Percentiles rank a stretch among this genome's conserved stretches.
Evolutionary conservation across 2,888 invertebrate genomes (phyloP).

Genomic region (Chorisops tibialis): DNA sequence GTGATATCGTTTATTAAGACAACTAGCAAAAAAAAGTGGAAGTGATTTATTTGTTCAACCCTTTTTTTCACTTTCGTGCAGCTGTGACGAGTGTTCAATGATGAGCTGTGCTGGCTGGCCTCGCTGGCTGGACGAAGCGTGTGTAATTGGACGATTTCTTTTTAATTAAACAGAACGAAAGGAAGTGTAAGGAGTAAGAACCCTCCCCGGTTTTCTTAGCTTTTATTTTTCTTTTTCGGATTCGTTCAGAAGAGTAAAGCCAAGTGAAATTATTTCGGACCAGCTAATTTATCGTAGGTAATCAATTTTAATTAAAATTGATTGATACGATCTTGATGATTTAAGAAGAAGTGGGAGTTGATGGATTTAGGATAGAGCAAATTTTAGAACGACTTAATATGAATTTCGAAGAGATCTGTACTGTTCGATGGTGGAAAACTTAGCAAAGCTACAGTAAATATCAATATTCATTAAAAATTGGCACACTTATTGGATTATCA

Average conservation of each 20-base stretch:
- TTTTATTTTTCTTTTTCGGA: neutral
- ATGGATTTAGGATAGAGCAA: too few relatives aligned
- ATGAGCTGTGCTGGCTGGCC: neutral
- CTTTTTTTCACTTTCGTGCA: constrained; percentile 28
- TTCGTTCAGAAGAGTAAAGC: neutral
- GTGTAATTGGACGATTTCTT: constrained; percentile 36
- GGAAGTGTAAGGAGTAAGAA: constrained; percentile 21
- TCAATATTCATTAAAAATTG: too few relatives aligned
- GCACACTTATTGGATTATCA: too few relatives aligned
- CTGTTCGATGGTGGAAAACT: too few relatives aligned
- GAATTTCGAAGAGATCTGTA: too few relatives aligned
- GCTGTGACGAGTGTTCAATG: constrained; percentile 27
- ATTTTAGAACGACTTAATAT: too few relatives aligned
- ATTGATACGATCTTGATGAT: constrained; percentile 21
- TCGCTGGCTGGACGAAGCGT: constrained; percentile 24
- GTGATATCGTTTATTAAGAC: constrained; percentile 30
- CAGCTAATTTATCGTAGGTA: constrained; percentile 30
- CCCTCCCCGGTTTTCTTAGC: neutral
- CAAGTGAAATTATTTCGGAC: constrained; percentile 9
- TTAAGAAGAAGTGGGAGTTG: too few relatives aligned
- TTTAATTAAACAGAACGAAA: constrained; percentile 34
- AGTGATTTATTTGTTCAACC: constrained; percentile 29
- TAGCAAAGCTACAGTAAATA: too few relatives aligned
- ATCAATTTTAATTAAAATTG: constrained; percentile 33
- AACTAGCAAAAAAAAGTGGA: constrained; percentile 27